phyloP scores from a whole-genome alignment of 2,113 vertebrate species.

The Leptosomus discolor region DNA sequence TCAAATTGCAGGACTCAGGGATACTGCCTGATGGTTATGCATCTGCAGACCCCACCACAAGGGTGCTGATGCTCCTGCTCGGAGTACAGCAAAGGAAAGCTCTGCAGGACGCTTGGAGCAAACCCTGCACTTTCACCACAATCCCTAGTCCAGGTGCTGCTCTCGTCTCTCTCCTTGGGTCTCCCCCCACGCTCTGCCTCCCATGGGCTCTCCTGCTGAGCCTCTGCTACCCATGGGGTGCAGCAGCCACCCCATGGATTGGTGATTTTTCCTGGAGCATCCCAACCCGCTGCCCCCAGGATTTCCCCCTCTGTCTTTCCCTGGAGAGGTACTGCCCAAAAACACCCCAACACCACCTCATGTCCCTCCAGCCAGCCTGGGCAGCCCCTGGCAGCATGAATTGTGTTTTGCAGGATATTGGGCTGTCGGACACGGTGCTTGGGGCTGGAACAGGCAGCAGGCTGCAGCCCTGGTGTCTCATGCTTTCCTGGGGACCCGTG shows the following conservation, averaged over 20 bases:
- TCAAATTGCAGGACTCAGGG: background rate
- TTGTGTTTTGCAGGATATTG: background rate
- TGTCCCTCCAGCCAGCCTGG: background rate
- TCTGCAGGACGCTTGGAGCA: fast-evolving
- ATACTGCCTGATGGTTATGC: background rate
- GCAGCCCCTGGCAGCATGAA: background rate
- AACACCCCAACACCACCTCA: fast-evolving
- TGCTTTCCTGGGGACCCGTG: background rate
- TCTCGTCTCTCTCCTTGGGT: background rate
- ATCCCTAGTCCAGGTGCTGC: background rate
- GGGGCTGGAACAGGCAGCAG: background rate
- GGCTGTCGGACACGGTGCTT: fast-evolving
- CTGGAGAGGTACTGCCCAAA: background rate
- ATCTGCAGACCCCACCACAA: background rate
- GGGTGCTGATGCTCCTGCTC: background rate
- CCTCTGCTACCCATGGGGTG: fast-evolving
- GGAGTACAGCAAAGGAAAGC: background rate
- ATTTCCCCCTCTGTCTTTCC: background rate
- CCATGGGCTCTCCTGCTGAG: no score
- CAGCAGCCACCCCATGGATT: background rate
- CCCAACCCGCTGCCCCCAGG: background rate
- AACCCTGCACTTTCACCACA: background rate
- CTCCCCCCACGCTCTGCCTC: background rate
- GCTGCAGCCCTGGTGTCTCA: background rate
- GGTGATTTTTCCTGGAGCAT: background rate